These are phyloP conservation scores for Coturnix japonica DNA, from an alignment of 2,113 vertebrate genomes.

Conservation along the genomic window DNA sequence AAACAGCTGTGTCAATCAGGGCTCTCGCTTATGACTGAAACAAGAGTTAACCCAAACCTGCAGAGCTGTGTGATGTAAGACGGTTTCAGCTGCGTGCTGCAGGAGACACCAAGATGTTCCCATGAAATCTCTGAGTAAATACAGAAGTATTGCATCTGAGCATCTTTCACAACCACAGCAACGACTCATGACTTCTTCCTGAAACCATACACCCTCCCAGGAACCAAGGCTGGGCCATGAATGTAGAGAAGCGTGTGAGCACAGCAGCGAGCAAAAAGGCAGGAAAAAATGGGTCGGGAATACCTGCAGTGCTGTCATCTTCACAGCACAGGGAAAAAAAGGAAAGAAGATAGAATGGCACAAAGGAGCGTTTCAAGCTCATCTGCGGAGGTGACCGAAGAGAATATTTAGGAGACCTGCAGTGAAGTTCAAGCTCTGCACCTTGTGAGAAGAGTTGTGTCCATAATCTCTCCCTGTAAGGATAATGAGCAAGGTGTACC, in stretches of 20 bases:
- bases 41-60: slow-evolving; percentile 16
- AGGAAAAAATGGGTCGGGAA: background rate
- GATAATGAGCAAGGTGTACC: background rate
- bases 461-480: background rate
- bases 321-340: background rate
- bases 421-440: background rate
- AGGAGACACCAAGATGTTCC: background rate
- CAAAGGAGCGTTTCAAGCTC: background rate
- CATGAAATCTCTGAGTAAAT: slow-evolving; percentile 4
- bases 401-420: fast-evolving
- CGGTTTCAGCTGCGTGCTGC: background rate
- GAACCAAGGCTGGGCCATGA: background rate
- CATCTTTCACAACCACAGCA: slow-evolving; percentile 8
- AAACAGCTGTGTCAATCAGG: slow-evolving; percentile 55
- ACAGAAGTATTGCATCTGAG: background rate
- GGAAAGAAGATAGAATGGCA: background rate
- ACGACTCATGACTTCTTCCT: background rate
- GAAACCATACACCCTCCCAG: background rate
- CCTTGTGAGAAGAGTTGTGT: background rate
- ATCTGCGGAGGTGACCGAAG: background rate
- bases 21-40: slow-evolving; percentile 15
- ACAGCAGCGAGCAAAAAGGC: background rate
- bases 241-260: background rate
- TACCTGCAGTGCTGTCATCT: background rate
- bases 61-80: background rate